Evolutionary conservation across 2,113 vertebrate species (phyloP), one percentile per base, ranked within the genome.

Genomic region (Rhabdornis inornatus): DNA sequence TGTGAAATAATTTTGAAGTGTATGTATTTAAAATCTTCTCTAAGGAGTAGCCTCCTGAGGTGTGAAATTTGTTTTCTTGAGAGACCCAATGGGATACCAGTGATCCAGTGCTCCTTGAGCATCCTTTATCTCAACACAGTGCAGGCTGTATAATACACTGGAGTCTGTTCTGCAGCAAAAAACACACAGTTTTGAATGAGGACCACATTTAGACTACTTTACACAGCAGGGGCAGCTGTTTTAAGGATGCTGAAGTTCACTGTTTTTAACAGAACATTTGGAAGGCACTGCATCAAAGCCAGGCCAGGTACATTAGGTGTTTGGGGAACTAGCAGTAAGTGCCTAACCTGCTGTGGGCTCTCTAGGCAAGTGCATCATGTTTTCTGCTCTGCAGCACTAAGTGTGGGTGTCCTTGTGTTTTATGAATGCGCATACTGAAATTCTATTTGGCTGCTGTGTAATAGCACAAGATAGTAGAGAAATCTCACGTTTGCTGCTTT

Each of bases 1-100:
- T 83, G 71, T 88, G 70, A 93, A 95, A 75, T 83, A 86, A 59
- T 85, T 92, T 93, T 40, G 28, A 71, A 44, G 37, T 75, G n/a
- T 78, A 40, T 92, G 79, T 86, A 60, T 66, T 94, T 92, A 86
- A 92, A 76, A 27, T 64, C 18, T 80, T 63, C 57, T 75, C 24
- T 22, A 45, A 74, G 50, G 14, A 83, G 10, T 80, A 74, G 30
- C 15, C 27, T 83, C 42, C 39, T 47, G 71, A 75, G 28, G 49
- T 57, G 60, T 40, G 55, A 60, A 83, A 75, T 60, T 81, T 81
- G 52, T 93, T 93, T 94, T 88, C 40, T 56, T 88, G 60, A 84
- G 72, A 60, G 25, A 15, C 64, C 19, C 64, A 45, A 20, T 52
- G 56, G 71, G 75, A 70, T 90, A 25, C 30, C 66, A 72, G 81